Evolutionary conservation across 23 tunicate genomes (phyloP).

Genomic region (Ciona savignyi): DNA sequence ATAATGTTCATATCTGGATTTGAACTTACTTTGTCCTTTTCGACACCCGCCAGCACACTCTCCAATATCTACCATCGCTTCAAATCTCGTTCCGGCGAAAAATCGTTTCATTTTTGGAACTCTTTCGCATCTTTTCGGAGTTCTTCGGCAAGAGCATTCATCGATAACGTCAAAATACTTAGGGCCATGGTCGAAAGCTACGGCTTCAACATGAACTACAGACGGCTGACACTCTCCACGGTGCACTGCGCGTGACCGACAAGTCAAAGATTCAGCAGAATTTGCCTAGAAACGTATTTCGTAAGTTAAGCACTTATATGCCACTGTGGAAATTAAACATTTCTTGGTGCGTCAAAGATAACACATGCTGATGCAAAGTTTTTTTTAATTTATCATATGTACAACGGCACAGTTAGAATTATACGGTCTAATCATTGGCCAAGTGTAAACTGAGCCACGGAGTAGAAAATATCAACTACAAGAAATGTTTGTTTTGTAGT

Average conservation of each 20-base stretch:
- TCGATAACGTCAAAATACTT: slow-evolving; percentile 60
- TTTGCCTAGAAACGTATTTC: background rate
- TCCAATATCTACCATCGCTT: slow-evolving; percentile 64
- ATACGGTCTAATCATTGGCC: too few relatives aligned
- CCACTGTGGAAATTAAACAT: background rate
- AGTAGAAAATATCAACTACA: background rate
- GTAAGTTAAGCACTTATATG: background rate
- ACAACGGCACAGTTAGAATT: too few relatives aligned
- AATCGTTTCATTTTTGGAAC: slow-evolving; percentile 48
- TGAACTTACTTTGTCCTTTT: background rate
- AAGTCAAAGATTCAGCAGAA: slow-evolving; percentile 10
- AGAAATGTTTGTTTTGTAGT: too few relatives aligned
- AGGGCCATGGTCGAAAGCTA: slow-evolving; percentile 32
- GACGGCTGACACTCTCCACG: slow-evolving; percentile 39
- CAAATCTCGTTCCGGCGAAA: slow-evolving; percentile 65
- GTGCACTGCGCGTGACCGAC: background rate
- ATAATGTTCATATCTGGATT: too few relatives aligned
- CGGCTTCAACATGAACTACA: slow-evolving; percentile 37
- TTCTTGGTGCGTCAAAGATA: background rate
- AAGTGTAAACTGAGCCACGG: too few relatives aligned
- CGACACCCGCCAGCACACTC: slow-evolving; percentile 57
- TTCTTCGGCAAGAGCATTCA: slow-evolving; percentile 52
- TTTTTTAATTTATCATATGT: too few relatives aligned
- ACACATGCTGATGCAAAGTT: too few relatives aligned
- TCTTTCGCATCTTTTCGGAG: slow-evolving; percentile 56